Evolutionary conservation across 1,140 invertebrate genomes (phyloP).

Genomic region (Panulirus ornatus): DNA sequence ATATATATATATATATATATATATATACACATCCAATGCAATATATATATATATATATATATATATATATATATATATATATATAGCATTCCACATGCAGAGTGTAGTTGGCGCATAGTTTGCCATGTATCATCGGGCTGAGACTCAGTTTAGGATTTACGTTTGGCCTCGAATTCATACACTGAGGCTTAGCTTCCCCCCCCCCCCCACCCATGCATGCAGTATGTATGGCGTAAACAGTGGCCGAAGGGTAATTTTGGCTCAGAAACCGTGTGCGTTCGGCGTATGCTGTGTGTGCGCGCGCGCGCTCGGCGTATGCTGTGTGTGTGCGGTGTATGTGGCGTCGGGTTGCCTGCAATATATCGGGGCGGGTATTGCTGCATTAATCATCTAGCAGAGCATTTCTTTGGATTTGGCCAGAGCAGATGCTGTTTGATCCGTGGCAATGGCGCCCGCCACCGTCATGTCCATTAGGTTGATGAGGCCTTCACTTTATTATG

Average conservation of each 20-base stretch:
- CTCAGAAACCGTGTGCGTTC: not conserved
- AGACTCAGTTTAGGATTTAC: too few species aligned
- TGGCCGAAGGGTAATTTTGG: slow-evolving; percentile 6
- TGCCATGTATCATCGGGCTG: too few species aligned
- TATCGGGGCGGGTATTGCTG: slow-evolving; percentile 12
- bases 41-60: too few species aligned
- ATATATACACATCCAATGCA: too few species aligned
- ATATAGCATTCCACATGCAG: too few species aligned
- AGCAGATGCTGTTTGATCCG: slow-evolving; percentile 69
- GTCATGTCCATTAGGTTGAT: slow-evolving; percentile 64
- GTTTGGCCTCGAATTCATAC: too few species aligned
- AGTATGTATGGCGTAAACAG: too few species aligned
- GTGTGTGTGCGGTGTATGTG: not conserved
- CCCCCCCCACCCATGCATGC: too few species aligned
- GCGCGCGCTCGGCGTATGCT: not conserved
- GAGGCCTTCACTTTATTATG: slow-evolving; percentile 68
- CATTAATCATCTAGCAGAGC: slow-evolving; percentile 58
- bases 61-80: too few species aligned
- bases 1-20: too few species aligned
- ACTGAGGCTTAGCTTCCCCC: too few species aligned
- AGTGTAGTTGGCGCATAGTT: too few species aligned
- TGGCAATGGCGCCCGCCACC: slow-evolving; percentile 37
- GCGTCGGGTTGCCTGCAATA: not conserved
- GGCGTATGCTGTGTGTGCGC: slow-evolving; percentile 5
- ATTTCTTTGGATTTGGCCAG: slow-evolving; percentile 60